Conservation (phyloP, 2,797 vertebrate species). For the Chlorospingus semifuscus region DNA sequence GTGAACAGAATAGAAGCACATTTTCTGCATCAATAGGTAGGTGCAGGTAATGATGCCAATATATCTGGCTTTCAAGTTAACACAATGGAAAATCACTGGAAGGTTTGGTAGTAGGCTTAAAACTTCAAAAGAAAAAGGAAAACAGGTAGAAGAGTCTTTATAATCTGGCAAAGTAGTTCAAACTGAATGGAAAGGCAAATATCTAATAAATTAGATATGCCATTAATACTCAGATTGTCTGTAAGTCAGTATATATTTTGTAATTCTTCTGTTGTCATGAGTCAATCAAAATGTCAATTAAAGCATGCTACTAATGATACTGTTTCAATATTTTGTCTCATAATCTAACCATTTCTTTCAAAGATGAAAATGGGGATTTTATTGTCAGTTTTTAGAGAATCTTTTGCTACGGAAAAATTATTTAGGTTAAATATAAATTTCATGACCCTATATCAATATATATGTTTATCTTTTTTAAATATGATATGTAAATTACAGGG, state of each 20-base stretch:
- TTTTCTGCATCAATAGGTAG: neutral
- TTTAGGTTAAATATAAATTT: neutral
- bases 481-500: conserved; percentile 73
- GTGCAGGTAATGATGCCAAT: neutral
- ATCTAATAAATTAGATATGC: neutral
- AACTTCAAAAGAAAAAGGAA: neutral
- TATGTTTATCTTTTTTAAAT: neutral
- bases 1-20: neutral
- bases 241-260: neutral
- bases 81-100: neutral
- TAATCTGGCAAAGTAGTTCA: neutral
- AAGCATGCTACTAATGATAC: neutral
- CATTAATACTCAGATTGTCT: neutral
- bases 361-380: rapidly evolving
- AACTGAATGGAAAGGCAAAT: neutral
- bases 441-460: neutral
- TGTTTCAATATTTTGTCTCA: neutral
- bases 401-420: neutral
- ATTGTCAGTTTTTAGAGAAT: neutral
- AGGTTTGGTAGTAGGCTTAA: neutral
- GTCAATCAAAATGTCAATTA: neutral
- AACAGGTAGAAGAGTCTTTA: neutral
- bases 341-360: neutral
- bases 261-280: neutral
- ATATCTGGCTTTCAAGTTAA: neutral